These are phyloP conservation scores for Nomada goodeniana DNA, from an alignment of 2,888 invertebrate genomes.

Conservation along the genomic window DNA sequence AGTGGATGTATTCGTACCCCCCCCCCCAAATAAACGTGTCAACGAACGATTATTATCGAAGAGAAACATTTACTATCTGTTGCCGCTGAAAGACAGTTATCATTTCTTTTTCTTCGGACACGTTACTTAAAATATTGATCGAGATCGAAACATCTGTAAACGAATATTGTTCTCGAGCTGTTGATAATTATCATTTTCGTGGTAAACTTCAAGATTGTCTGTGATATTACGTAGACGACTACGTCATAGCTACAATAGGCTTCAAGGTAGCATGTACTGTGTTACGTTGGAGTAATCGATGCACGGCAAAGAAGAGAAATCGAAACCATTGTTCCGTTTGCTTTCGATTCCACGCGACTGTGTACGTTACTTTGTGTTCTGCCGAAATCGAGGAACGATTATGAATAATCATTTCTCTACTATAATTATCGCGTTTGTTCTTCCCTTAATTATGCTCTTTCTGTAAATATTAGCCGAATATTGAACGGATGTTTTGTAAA, in stretches of 20 bases:
- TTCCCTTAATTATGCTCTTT: background rate
- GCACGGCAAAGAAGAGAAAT: slow-evolving; percentile 12
- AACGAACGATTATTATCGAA: background rate
- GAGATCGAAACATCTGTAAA: slow-evolving; percentile 22
- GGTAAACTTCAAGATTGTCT: slow-evolving; percentile 71
- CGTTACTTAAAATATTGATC: background rate
- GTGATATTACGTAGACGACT: slow-evolving; percentile 73
- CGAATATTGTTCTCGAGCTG: slow-evolving; percentile 28
- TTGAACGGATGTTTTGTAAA: slow-evolving; percentile 27
- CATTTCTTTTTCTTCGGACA: slow-evolving; percentile 6
- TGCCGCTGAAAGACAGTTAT: background rate
- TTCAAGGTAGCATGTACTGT: slow-evolving; percentile 23
- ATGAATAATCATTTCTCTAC: background rate
- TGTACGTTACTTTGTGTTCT: background rate
- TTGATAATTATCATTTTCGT: slow-evolving; percentile 54
- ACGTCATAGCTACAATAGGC: slow-evolving; percentile 57
- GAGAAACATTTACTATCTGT: background rate
- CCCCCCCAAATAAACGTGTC: background rate
- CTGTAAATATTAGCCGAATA: slow-evolving; percentile 58
- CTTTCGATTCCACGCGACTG: slow-evolving; percentile 18
- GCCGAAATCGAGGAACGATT: background rate
- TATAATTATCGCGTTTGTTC: background rate
- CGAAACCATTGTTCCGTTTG: slow-evolving; percentile 14
- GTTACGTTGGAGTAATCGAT: background rate
- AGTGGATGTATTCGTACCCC: background rate